Conservation (phyloP, 2,888 invertebrate species). For the Rotaria sp. region DNA sequence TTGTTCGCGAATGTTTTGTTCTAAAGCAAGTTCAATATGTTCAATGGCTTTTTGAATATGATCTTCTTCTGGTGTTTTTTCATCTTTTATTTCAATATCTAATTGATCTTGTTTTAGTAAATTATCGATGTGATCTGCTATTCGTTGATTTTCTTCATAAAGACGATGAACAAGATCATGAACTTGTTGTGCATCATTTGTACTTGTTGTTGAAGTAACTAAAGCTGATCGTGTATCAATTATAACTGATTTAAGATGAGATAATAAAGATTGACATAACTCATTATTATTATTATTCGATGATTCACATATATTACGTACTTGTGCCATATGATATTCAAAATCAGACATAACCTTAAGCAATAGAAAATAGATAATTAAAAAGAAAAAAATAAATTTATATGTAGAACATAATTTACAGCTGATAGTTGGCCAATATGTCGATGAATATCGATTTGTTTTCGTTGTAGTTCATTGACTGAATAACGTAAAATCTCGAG, state of each 20-base stretch:
- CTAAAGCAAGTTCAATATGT: background rate
- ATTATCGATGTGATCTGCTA: background rate
- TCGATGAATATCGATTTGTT: background rate
- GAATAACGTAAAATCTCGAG: background rate
- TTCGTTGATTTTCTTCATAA: background rate
- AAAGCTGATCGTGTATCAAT: background rate
- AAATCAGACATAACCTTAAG: background rate
- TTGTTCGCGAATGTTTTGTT: background rate
- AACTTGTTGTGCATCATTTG: background rate
- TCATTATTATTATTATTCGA: background rate
- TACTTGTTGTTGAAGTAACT: background rate
- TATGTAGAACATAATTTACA: background rate
- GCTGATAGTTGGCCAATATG: conserved; percentile 7
- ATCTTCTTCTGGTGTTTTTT: background rate
- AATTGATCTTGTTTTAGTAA: background rate
- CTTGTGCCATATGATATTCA: background rate
- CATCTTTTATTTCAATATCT: background rate
- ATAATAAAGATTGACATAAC: background rate
- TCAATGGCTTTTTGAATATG: background rate
- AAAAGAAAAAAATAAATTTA: background rate
- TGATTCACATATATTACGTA: background rate
- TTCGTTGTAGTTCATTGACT: background rate
- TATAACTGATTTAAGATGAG: background rate
- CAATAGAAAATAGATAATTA: background rate
- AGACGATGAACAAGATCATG: background rate